Conservation (phyloP, 2,888 invertebrate species). For the Pollenia angustigena region DNA sequence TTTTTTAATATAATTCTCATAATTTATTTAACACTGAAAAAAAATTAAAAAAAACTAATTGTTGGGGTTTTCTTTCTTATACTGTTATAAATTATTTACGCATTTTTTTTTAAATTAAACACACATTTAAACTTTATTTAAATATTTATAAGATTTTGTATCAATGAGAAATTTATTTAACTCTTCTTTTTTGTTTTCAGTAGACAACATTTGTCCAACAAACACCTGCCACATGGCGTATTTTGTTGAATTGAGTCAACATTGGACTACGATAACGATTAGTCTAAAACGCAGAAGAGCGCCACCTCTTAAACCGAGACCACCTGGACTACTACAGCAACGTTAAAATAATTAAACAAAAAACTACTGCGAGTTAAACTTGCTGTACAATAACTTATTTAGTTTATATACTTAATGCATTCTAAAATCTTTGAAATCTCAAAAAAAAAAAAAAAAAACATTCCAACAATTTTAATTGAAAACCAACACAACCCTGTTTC, state of each 20-base stretch:
- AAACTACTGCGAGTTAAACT: neutral
- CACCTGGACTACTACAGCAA: conserved; percentile 77
- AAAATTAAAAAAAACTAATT: no score
- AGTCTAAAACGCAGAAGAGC: conserved; percentile 79
- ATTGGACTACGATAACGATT: conserved; percentile 78
- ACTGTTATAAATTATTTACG: no score
- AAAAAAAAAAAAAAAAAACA: conserved; percentile 21
- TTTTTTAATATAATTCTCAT: no score
- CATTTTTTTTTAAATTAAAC: neutral
- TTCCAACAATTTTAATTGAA: conserved; percentile 51
- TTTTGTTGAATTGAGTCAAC: conserved; percentile 73
- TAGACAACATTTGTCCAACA: conserved; percentile 74
- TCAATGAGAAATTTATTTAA: neutral
- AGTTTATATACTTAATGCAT: conserved; percentile 28
- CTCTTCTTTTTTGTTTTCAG: conserved; percentile 63
- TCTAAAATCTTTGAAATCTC: neutral
- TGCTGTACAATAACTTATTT: conserved; percentile 31
- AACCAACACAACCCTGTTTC: conserved; percentile 22
- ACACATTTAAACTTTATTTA: neutral
- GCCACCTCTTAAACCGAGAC: conserved; percentile 80
- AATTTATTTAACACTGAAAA: no score
- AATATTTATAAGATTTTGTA: neutral
- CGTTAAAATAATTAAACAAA: conserved; percentile 1
- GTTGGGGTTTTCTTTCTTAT: no score
- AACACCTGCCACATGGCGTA: conserved; percentile 77